Conservation (phyloP, 2,113 vertebrate genomes). For the Hippocampus mohnikei region DNA sequence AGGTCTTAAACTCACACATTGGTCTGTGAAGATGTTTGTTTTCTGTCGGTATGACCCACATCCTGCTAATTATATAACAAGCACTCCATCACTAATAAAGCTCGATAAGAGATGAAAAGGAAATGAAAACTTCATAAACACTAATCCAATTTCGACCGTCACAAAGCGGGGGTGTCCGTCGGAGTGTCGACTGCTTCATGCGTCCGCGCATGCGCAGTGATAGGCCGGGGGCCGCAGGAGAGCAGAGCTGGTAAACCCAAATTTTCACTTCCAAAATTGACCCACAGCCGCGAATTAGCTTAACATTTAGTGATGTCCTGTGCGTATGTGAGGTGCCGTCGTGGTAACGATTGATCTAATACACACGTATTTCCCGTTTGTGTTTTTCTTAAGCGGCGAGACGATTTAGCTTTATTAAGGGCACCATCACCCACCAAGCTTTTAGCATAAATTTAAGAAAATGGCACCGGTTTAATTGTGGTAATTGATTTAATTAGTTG, state of each 20-base stretch:
- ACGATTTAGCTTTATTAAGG: slow-evolving; percentile 15
- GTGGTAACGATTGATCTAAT: neutral
- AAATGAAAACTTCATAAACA: neutral
- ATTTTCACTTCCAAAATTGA: slow-evolving; percentile 56
- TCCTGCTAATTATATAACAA: slow-evolving; percentile 49
- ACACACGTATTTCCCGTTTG: neutral
- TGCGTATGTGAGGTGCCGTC: neutral
- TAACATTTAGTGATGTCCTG: neutral
- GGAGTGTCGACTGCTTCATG: slow-evolving; percentile 34
- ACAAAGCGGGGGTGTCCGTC: neutral
- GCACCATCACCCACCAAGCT: slow-evolving; percentile 45
- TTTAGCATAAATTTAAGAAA: slow-evolving; percentile 22
- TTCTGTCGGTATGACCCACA: slow-evolving; percentile 51
- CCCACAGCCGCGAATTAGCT: slow-evolving; percentile 36
- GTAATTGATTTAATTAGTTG: slow-evolving; percentile 20
- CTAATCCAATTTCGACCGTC: slow-evolving; percentile 4
- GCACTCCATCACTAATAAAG: neutral
- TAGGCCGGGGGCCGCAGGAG: slow-evolving; percentile 69
- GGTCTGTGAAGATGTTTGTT: slow-evolving; percentile 10
- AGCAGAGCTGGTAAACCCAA: slow-evolving; percentile 76
- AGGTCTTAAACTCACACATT: slow-evolving; percentile 25
- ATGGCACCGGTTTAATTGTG: slow-evolving; percentile 18
- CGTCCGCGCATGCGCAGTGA: slow-evolving; percentile 69
- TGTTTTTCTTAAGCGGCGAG: neutral
- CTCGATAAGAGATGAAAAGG: neutral